phyloP scores from a whole-genome alignment of 2,797 vertebrate species.

The Gambelia wislizenii region DNA sequence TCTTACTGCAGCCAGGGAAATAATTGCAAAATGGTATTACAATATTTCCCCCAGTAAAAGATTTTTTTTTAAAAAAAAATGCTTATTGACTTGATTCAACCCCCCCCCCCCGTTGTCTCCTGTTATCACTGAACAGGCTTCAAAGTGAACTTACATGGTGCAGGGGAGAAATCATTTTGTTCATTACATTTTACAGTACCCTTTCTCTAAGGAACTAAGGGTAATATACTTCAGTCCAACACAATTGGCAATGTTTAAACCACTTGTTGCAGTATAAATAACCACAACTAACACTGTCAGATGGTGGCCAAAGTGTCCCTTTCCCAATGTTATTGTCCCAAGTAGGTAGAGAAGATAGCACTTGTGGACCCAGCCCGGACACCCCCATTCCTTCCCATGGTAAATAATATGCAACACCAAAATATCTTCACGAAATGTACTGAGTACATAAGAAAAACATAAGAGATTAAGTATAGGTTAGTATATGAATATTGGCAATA shows the following conservation, averaged over 20 bases:
- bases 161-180: too few species aligned
- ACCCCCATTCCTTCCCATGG: too few species aligned
- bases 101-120: constrained; percentile 40
- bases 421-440: too few species aligned
- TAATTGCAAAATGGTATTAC: constrained; percentile 48
- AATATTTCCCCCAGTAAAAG: constrained; percentile 30
- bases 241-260: neutral
- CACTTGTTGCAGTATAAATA: neutral
- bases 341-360: neutral
- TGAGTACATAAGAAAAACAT: too few species aligned
- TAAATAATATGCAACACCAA: too few species aligned
- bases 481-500: too few species aligned
- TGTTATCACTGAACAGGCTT: neutral
- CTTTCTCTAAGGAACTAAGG: neutral
- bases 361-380: too few species aligned
- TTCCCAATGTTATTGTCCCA: neutral
- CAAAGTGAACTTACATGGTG: constrained; percentile 7
- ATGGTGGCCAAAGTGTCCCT: neutral
- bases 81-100: constrained; percentile 42
- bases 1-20: constrained; percentile 40
- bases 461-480: too few species aligned
- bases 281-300: neutral
- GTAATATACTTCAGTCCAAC: neutral
- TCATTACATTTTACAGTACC: neutral
- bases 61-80: constrained; percentile 17